Base-by-base conservation (phyloP, 2,797 vertebrate genomes). In the Clarias platycephalus region DNA sequence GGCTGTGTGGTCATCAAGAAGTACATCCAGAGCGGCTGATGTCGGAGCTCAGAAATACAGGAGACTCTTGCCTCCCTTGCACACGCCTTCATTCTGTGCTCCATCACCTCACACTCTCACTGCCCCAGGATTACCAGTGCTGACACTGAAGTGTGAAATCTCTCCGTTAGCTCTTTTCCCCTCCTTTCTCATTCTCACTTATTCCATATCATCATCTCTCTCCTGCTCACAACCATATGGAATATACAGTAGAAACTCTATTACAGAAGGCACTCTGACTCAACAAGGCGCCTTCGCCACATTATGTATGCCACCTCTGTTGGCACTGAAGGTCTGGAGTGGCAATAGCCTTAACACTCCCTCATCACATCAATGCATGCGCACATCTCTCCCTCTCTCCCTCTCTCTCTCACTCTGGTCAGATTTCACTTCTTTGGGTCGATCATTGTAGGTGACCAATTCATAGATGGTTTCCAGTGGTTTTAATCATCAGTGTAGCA, bases 1-100 rank as follows among this genome's bases (percentile, higher is more conserved):
- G 98, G 98, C 94, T 99, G 98, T 0, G 97, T 99, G 79, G 97
- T 98, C 90, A 99, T 99, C 90, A 99, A 99, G 91, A 99, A 99
- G 91, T 99, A 99, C 91, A 99, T 99, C 86, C 98, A 99, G 92
- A 99, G 98, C 22, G 96, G 96, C 92, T 99, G 97, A 99, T 49
- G 10, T 82, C 4, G 68, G 53, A 57, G 24, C 68, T 81, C 18
- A 80, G 37, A 67, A 53, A 66, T 8, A 64, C 55, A 53, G 58
- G 57, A 72, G 5, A 18, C 22, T 74, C 16, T 28, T 63, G 57
- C 58, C 5, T 83, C 68, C 15, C 37, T 72, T 60, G 68, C n/a
- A 74, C n/a, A 57, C 28, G n/a, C 31, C 20, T 37, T 24, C 72
- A 66, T 74, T 53, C 57, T 72, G 81, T 80, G 66, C 62, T 78